Percentiles rank a stretch among this genome's conserved stretches.
Evolutionary conservation across 2,888 invertebrate species (phyloP).

Genomic region (Sycophila texana): DNA sequence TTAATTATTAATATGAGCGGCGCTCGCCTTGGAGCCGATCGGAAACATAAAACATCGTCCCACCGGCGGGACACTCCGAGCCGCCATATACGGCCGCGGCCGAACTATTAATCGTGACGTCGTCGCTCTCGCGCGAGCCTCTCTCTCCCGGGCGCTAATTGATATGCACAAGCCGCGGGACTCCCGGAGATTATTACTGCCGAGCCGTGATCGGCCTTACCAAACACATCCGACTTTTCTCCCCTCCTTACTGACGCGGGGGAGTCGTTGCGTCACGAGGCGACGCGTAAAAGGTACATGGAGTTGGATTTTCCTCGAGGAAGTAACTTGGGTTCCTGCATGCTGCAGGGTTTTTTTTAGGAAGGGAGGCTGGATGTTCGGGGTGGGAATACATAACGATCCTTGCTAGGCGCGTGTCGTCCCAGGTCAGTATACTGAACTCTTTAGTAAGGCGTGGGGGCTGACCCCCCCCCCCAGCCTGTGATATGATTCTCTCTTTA

Average conservation of each 20-base stretch:
- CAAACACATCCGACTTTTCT: conserved; percentile 29
- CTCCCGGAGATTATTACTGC: conserved; percentile 27
- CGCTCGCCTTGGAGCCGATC: not conserved
- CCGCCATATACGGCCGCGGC: conserved; percentile 24
- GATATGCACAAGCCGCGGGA: conserved; percentile 23
- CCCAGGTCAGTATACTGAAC: too few species aligned
- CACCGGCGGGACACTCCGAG: not conserved
- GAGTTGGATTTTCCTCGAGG: too few species aligned
- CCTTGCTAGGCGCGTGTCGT: too few species aligned
- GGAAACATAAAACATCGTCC: conserved; percentile 16
- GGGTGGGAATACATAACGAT: too few species aligned
- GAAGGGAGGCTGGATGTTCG: too few species aligned
- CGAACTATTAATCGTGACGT: conserved; percentile 41
- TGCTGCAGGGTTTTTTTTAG: too few species aligned
- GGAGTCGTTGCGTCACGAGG: not conserved
- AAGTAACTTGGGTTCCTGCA: too few species aligned
- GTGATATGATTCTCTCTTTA: too few species aligned
- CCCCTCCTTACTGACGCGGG: not conserved
- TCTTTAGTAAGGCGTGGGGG: too few species aligned
- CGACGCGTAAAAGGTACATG: too few species aligned
- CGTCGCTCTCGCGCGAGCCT: not conserved
- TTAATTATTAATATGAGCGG: conserved; percentile 15
- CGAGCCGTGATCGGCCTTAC: conserved; percentile 24
- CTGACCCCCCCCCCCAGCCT: too few species aligned
- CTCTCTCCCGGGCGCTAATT: conserved; percentile 15